A percentile compares a stretch with the other conserved stretches of the same genome.
Evolutionary conservation across 2,113 vertebrate genomes (phyloP).

Genomic region (Gadus macrocephalus): DNA sequence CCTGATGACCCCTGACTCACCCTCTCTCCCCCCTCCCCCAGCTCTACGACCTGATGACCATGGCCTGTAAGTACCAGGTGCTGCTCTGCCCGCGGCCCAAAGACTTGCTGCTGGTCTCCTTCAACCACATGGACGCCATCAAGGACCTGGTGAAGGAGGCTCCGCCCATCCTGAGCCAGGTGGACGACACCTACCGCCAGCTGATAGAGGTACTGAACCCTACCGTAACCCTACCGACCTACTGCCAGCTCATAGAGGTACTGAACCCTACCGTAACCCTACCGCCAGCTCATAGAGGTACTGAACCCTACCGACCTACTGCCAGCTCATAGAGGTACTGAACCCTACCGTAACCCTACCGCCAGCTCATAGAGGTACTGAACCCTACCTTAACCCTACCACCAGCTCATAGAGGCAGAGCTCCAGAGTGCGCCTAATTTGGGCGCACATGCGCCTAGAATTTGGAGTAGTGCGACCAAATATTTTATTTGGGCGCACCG

Average conservation of each 20-base stretch:
- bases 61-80: conserved; percentile 99
- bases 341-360: too few relatives aligned
- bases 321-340: too few relatives aligned
- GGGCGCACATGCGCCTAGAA: too few relatives aligned
- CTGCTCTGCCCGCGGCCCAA: conserved; percentile 89
- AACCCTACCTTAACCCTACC: too few relatives aligned
- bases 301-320: too few relatives aligned
- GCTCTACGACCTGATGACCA: conserved; percentile 98
- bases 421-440: too few relatives aligned
- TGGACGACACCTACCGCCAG: conserved; percentile 86
- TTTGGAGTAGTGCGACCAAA: too few relatives aligned
- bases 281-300: too few relatives aligned
- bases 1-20: too few relatives aligned
- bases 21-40: conserved; percentile 52
- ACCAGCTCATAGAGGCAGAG: background rate
- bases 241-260: background rate
- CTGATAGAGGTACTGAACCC: conserved; percentile 69
- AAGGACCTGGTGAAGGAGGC: conserved; percentile 88
- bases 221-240: background rate
- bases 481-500: too few relatives aligned
- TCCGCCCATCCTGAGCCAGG: conserved; percentile 83
- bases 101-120: conserved; percentile 90
- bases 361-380: too few relatives aligned
- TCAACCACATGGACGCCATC: conserved; percentile 97
- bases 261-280: too few relatives aligned